These are phyloP conservation scores for Folsomia manolachei DNA, from an alignment of 2,888 invertebrate species.

Conservation along the genomic window DNA sequence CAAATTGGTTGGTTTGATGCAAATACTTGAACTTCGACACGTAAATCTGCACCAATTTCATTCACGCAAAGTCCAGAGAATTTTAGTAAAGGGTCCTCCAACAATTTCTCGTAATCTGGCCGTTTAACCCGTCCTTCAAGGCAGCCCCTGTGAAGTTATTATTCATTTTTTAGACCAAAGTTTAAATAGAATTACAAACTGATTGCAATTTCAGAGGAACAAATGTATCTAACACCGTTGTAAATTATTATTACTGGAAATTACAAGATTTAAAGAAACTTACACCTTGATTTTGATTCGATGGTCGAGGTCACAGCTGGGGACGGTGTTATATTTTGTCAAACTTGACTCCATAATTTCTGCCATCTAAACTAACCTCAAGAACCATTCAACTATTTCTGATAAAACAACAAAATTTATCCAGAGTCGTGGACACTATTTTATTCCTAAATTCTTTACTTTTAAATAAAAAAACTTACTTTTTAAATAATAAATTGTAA, in stretches of 20 bases:
- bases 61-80: conserved; percentile 80
- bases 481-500: too few species aligned
- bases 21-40: conserved; percentile 73
- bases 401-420: too few species aligned
- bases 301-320: conserved; percentile 84
- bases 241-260: too few species aligned
- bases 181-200: background rate
- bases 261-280: conserved; percentile 53
- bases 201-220: too few species aligned
- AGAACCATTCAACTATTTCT: too few species aligned
- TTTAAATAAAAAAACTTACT: too few species aligned
- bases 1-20: conserved; percentile 64
- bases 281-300: conserved; percentile 90
- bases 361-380: too few species aligned
- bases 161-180: background rate
- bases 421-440: too few species aligned
- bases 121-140: conserved; percentile 84
- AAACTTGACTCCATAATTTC: conserved; percentile 26
- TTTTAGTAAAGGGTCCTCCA: conserved; percentile 83
- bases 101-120: conserved; percentile 81
- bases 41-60: conserved; percentile 70
- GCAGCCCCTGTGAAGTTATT: conserved; percentile 68
- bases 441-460: too few species aligned
- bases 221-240: too few species aligned
- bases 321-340: conserved; percentile 64